Conservation (phyloP, 2,888 invertebrate species). For the Esperia sulphurella region DNA sequence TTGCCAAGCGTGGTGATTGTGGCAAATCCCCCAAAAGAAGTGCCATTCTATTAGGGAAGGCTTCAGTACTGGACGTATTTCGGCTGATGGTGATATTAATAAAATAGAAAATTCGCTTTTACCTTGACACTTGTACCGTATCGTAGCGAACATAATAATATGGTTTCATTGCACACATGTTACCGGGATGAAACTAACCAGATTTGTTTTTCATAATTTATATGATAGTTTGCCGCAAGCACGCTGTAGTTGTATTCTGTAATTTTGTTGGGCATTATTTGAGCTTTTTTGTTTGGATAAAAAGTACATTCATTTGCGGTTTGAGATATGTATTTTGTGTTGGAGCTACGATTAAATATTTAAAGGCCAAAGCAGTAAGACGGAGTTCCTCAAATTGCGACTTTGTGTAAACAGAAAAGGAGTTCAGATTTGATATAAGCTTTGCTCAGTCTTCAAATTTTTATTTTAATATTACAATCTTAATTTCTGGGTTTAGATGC, state of each 20-base stretch:
- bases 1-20: too few relatives aligned
- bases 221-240: conserved; percentile 38
- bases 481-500: too few relatives aligned
- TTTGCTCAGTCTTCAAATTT: too few relatives aligned
- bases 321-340: conserved; percentile 10
- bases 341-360: conserved; percentile 8
- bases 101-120: conserved; percentile 16
- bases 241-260: conserved; percentile 17
- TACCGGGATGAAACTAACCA: conserved; percentile 54
- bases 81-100: too few relatives aligned
- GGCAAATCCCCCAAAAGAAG: too few relatives aligned
- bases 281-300: conserved; percentile 26
- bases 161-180: conserved; percentile 51
- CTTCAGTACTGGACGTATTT: too few relatives aligned
- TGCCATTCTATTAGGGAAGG: too few relatives aligned
- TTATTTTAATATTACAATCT: too few relatives aligned
- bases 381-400: too few relatives aligned
- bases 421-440: too few relatives aligned
- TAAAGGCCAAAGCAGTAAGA: conserved; percentile 1
- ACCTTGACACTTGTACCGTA: conserved; percentile 22
- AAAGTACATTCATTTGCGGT: conserved; percentile 13
- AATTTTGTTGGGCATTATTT: conserved; percentile 19
- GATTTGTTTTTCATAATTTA: conserved; percentile 63
- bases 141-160: conserved; percentile 35
- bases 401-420: too few relatives aligned